A percentile compares a stretch with the other conserved stretches of the same genome.
Evolutionary conservation across 2,113 vertebrate species (phyloP).

Genomic region (Raphicerus campestris): DNA sequence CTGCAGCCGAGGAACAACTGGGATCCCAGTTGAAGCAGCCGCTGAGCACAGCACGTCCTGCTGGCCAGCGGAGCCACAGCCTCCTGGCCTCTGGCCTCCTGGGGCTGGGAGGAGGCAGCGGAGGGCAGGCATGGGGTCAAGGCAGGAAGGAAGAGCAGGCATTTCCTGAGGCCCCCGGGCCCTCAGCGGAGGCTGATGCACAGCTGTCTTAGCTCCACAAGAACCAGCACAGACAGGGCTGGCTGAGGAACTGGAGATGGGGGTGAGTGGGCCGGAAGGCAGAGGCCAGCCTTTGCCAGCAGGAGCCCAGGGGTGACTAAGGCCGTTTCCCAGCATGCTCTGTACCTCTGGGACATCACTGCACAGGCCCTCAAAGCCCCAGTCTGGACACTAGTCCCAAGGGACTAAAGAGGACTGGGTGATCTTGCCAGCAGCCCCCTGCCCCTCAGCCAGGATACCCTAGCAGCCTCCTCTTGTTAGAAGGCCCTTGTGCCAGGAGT

Average conservation of each 20-base stretch:
- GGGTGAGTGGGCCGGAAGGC: not conserved
- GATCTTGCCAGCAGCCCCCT: not conserved
- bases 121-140: not conserved
- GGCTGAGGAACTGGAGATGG: not conserved
- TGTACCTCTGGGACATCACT: not conserved
- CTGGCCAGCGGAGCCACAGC: not conserved
- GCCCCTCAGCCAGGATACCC: not conserved
- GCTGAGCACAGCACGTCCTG: not conserved
- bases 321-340: not conserved
- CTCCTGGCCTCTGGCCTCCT: not conserved
- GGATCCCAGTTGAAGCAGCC: not conserved
- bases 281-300: not conserved
- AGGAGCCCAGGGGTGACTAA: not conserved
- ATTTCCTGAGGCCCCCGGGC: constrained; percentile 52
- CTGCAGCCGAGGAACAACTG: not conserved
- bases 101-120: not conserved
- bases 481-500: not conserved
- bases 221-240: not conserved
- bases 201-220: constrained; percentile 36
- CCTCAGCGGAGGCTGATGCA: not conserved
- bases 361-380: not conserved
- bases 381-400: not conserved
- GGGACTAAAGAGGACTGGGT: not conserved
- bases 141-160: constrained; percentile 46
- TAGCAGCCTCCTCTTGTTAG: not conserved